Evolutionary conservation across 1,140 invertebrate species (phyloP).

Genomic region (Lordiphosa clarofinis): DNA sequence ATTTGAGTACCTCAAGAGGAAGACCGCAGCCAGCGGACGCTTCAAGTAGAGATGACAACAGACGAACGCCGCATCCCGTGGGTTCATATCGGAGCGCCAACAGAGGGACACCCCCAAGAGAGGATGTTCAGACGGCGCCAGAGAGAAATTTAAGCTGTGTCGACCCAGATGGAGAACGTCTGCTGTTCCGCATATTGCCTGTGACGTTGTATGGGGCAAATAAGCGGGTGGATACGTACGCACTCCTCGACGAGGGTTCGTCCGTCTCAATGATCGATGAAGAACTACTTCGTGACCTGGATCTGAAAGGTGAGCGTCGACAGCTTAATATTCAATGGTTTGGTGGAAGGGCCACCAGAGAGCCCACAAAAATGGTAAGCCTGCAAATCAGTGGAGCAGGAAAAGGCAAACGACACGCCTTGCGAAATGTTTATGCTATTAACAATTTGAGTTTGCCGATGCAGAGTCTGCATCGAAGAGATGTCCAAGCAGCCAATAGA

Average conservation of each 20-base stretch:
- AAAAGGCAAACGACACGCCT: background rate
- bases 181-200: background rate
- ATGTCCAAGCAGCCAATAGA: conserved; percentile 1
- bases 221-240: conserved; percentile 2
- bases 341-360: background rate
- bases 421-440: no score
- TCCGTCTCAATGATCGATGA: conserved; percentile 12
- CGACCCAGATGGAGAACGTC: background rate
- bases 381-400: conserved; percentile 7
- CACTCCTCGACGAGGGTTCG: background rate
- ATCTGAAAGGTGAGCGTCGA: conserved; percentile 8
- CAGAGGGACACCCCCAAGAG: background rate
- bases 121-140: background rate
- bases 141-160: conserved; percentile 1
- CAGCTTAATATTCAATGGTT: conserved; percentile 11
- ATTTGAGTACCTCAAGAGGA: background rate
- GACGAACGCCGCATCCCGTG: background rate
- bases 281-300: background rate
- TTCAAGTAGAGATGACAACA: background rate
- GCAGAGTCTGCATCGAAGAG: no score
- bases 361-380: conserved; percentile 1
- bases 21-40: background rate
- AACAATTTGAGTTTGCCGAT: no score
- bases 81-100: background rate
- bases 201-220: conserved; percentile 1